Evolutionary conservation across 2,113 vertebrate genomes (phyloP), one percentile per base, ranked within the genome.

Genomic region (Fregata magnificens): DNA sequence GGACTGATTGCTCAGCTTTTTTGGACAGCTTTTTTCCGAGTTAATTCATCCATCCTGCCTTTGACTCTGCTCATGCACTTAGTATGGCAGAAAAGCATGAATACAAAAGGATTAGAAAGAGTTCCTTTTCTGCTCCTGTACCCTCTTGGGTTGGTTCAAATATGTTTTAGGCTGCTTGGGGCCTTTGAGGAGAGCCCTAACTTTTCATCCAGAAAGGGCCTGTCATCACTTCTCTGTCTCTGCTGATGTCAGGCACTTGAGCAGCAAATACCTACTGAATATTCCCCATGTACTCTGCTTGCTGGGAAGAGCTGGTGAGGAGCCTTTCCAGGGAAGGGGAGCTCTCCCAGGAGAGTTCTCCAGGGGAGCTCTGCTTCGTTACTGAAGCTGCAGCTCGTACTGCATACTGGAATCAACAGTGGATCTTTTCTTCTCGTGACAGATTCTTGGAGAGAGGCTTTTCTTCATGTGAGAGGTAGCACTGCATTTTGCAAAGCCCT

Each of bases 1-100:
- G 66, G 88, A 78, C 86, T 97, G 96, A 95, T 93, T 85, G 96
- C 94, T 95, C 96, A 96, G 93, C 91, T 95, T 72, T 95, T 93
- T 84, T 87, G 83, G 86, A 95, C 93, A 89, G 81, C 40, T 79
- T 95, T 94, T 94, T 93, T 80, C 91, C 69, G 69, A 91, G 70
- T 88, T 92, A 58, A 67, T 85, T 93, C 78, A 74, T 55, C 61
- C 71, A 47, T 88, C 73, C 92, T 86, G 72, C 77, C 47, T 91
- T 86, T 78, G 86, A 77, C 80, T 52, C 16, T 70, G 29, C 53
- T 87, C 32, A 22, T 38, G 62, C 45, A 49, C 56, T 87, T 47
- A 44, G 36, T 16, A 10, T 56, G 81, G 73, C 82, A 89, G 78
- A 84, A 91, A 82, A 91, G 34, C 53, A 14, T 2, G n/a, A 88